These are phyloP conservation scores for Blastomussa wellsi DNA, from an alignment of 92 coral and sea anemone genomes.

Conservation along the genomic window DNA sequence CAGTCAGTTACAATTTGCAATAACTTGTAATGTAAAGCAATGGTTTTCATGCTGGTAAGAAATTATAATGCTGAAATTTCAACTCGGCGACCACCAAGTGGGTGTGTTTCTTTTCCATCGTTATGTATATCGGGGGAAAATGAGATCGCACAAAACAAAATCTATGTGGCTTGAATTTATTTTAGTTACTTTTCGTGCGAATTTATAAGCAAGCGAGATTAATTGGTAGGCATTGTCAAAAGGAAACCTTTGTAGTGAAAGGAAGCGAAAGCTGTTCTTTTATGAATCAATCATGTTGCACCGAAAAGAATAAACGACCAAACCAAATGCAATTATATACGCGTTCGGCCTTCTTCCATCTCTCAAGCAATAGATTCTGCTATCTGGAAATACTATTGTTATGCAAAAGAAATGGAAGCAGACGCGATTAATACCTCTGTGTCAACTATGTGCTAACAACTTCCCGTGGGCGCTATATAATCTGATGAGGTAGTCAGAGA, in stretches of 20 bases:
- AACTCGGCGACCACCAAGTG: constrained; percentile 1
- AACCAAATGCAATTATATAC: not conserved
- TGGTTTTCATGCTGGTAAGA: not conserved
- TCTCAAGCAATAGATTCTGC: not conserved
- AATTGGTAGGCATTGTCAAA: not conserved
- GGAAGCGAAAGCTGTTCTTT: not conserved
- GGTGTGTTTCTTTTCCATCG: no score
- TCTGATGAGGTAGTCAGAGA: not conserved
- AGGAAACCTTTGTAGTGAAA: not conserved
- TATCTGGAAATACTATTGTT: constrained; percentile 27
- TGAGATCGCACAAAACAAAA: not conserved
- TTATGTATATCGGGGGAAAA: no score
- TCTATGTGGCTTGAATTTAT: not conserved
- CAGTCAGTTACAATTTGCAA: not conserved
- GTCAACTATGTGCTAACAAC: constrained; percentile 21
- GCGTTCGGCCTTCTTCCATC: not conserved
- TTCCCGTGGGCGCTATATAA: constrained; percentile 3
- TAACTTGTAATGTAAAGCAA: not conserved
- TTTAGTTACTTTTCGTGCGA: not conserved
- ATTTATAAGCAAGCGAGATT: not conserved
- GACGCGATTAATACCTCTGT: constrained; percentile 17
- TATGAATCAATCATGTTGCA: not conserved
- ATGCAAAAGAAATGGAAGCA: constrained; percentile 10
- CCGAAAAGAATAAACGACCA: not conserved
- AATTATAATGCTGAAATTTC: not conserved